Conservation (phyloP, 2,888 invertebrate genomes). For the Aproaerema taeniolella region DNA sequence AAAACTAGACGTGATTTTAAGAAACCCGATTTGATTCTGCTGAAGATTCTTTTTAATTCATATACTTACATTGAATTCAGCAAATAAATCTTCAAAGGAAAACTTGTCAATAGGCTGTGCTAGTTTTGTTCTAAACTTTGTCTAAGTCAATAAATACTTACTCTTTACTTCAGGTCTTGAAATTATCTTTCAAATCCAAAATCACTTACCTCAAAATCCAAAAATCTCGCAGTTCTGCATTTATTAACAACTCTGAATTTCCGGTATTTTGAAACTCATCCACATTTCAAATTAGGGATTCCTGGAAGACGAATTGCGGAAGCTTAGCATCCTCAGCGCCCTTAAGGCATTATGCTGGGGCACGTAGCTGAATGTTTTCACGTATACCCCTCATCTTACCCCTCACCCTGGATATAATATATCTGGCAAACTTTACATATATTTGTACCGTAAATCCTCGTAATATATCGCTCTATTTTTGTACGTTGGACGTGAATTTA, state of each 20-base stretch:
- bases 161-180: constrained; percentile 7
- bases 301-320: constrained; percentile 73
- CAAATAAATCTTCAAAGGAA: no score
- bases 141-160: no score
- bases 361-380: constrained; percentile 74
- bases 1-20: no score
- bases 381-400: constrained; percentile 67
- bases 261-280: constrained; percentile 58
- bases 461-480: constrained; percentile 77
- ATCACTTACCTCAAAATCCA: no score
- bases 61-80: no score
- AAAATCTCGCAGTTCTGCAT: no score
- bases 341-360: constrained; percentile 72
- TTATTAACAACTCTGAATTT: constrained; percentile 38
- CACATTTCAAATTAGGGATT: constrained; percentile 77
- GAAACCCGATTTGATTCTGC: no score
- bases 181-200: no score
- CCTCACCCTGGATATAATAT: constrained; percentile 75
- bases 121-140: no score
- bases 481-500: constrained; percentile 68
- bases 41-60: no score
- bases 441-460: constrained; percentile 76
- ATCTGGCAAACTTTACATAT: constrained; percentile 77
- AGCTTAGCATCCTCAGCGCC: constrained; percentile 64
- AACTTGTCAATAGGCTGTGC: no score